Evolutionary conservation across 35 echinoderm and acorn worm species (phyloP), one percentile per base, ranked within the genome.

Genomic region (Nesometra sesokonis): DNA sequence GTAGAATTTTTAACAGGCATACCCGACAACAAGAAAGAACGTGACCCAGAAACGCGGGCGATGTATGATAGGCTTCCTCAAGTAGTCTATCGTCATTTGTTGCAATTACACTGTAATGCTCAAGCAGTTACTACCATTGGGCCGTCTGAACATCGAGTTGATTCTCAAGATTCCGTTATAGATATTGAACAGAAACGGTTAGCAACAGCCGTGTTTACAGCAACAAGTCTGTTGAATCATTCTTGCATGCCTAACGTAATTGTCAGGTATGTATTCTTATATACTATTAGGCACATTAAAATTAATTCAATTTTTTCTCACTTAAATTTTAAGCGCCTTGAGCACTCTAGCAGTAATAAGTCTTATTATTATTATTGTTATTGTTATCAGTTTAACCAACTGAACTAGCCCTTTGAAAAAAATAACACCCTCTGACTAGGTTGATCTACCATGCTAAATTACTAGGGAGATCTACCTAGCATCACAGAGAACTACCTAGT

Each of bases 201-300:
- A 32, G 96, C 92, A 0, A 92, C 92, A 30, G 96, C 96, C 34
- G 90, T 99, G 76, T 99, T 88, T 46, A 90, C 88, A 9, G 90
- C 96, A 3, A 86, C 88, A 27, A 88, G 89, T 76, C 78, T 99
- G 77, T 87, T 99, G 85, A 99, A 99, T 79, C 96, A 99, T 90
- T 77, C 86, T 9, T 99, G 96, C 88, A 77, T 86, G 11, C 96
- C 96, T 27, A 99, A 99, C 86, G 85, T 94, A 33, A 99, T 94
- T 82, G 92, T 88, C 47, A 99, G 94, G 94, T 97, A 32, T 9
- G 32, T n/a, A n/a, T n/a, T n/a, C n/a, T n/a, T n/a, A 43, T 15
- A 43, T 7, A 43, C 4, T 43, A 43, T 43, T 43, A 7, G 15
- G 38, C 15, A 43, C 4, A 43, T 43, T 43, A 7, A 43, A 43